Evolutionary conservation across 2,113 vertebrate species (phyloP).

Genomic region (Odobenus rosmarus): DNA sequence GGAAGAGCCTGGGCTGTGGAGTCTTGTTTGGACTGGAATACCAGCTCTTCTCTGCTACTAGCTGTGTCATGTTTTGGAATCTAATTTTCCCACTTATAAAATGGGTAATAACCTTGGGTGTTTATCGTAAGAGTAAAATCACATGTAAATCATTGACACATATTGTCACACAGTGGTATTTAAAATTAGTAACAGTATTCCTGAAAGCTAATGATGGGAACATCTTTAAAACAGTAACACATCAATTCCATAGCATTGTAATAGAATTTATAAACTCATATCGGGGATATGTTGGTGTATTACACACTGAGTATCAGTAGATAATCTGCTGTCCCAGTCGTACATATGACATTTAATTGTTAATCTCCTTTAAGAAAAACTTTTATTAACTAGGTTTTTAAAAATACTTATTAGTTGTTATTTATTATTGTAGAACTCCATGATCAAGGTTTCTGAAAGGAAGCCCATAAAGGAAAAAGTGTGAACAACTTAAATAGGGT

Average conservation of each 20-base stretch:
- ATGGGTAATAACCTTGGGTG: neutral
- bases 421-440: conserved; percentile 10
- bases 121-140: neutral
- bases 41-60: neutral
- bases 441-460: conserved; percentile 4
- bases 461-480: neutral
- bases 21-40: neutral
- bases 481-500: neutral
- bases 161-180: neutral
- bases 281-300: neutral
- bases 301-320: neutral
- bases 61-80: neutral
- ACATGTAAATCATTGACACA: neutral
- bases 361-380: conserved; percentile 29
- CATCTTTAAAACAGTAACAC: neutral
- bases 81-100: neutral
- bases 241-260: neutral
- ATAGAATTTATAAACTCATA: neutral
- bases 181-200: neutral
- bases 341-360: neutral
- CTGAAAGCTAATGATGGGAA: neutral
- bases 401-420: neutral
- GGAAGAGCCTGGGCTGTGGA: neutral
- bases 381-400: conserved; percentile 28
- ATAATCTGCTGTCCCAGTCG: neutral